Base-by-base conservation (phyloP, 1,140 invertebrate genomes). In the Parasteatoda tepidariorum region DNA sequence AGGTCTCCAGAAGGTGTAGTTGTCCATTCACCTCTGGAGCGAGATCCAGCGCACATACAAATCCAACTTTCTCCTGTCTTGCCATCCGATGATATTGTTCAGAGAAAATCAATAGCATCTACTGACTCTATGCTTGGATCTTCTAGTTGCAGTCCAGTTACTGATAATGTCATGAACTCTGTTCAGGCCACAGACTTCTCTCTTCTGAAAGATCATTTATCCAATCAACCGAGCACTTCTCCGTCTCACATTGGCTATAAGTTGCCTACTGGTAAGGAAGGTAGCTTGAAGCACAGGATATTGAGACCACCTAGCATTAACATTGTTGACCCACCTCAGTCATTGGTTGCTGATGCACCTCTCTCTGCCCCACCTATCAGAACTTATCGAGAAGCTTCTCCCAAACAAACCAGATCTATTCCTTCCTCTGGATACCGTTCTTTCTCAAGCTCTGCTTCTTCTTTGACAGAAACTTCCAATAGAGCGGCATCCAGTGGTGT, bases 261-360 rank as follows among this genome's bases (percentile, higher is more conserved):
- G 83, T 75, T 88, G 59, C 87, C 88, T 31, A 86, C 87, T 83
- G 89, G 89, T n/a, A 88, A 88, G 61, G 89, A 89, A 83, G 89
- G 88, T 9, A 89, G 88, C 85, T 81, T 89, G 30, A 89, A 89
- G 84, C 89, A 89, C 79, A 85, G 89, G 61, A 89, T 90, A 24
- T 86, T 89, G 59, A 88, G 87, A 30, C 86, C 89, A 7, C 88
- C 88, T n/a, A 87, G 87, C 59, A 88, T 89, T 70, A 86, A 86
- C 64, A 85, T 86, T 33, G 81, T 86, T 30, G 87, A 88, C 33
- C 82, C 67, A 31, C 71, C 85, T 41, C 28, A 38, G 3, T 41
- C 68, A 64, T 24, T 83, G 7, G 6, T 81, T 28, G 57, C 59
- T 15, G 41, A 64, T 26, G 71, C 84, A 34, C 74, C 81, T 66